Evolutionary conservation across 2,113 vertebrate species (phyloP).

Genomic region (Empidonax traillii): DNA sequence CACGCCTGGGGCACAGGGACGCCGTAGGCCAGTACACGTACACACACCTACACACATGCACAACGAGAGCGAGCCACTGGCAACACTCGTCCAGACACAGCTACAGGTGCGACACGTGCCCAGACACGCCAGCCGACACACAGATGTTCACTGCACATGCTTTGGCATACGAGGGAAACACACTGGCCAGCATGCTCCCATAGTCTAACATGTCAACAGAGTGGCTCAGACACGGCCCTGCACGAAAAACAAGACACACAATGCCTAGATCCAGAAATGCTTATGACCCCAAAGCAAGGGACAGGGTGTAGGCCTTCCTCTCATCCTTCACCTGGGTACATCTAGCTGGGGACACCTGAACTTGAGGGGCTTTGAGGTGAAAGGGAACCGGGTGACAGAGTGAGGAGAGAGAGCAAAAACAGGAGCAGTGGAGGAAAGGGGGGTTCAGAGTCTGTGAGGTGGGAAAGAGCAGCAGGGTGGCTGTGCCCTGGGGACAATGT

Average conservation of each 20-base stretch:
- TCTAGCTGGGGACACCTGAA: slow-evolving; percentile 25
- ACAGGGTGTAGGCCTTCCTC: neutral
- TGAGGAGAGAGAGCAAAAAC: slow-evolving; percentile 29
- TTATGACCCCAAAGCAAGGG: slow-evolving; percentile 21
- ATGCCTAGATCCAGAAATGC: slow-evolving; percentile 35
- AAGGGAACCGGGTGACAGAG: neutral
- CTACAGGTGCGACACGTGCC: neutral
- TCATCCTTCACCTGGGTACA: slow-evolving; percentile 21
- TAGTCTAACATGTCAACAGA: neutral
- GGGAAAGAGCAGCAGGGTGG: slow-evolving; percentile 49
- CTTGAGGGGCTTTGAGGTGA: neutral
- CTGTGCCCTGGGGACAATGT: slow-evolving; percentile 9
- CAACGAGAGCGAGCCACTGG: neutral
- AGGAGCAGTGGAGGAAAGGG: neutral
- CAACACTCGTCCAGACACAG: neutral
- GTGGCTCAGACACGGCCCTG: neutral
- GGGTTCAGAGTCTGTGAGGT: slow-evolving; percentile 50
- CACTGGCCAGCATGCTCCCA: neutral
- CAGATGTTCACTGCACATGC: neutral
- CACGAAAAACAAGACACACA: slow-evolving; percentile 7
- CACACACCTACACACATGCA: slow-evolving; percentile 43
- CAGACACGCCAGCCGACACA: neutral
- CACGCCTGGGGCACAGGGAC: neutral
- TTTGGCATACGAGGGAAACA: neutral
- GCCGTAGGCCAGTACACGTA: neutral